Conservation (phyloP, 2,797 vertebrate genomes). For the Columba guinea region DNA sequence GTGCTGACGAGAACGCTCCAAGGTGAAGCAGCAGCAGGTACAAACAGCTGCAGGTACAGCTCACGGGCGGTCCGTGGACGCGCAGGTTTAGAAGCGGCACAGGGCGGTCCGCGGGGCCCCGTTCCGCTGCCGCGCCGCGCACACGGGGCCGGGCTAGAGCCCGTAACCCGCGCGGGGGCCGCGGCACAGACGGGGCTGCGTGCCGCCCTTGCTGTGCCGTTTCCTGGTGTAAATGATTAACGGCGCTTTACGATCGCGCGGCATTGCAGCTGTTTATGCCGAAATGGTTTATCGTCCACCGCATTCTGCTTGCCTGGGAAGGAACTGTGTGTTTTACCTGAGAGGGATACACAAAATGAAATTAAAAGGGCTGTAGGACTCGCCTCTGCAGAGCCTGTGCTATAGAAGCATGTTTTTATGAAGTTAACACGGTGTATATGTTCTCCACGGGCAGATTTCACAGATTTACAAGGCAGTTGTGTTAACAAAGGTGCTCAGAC, state of each 20-base stretch:
- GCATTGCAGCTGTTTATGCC: not conserved
- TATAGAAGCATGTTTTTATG: not conserved
- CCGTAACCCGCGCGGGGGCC: not conserved
- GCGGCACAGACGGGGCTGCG: not conserved
- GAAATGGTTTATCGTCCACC: not conserved
- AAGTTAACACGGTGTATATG: fast-evolving
- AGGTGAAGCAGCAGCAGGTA: not conserved
- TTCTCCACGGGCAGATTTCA: not conserved
- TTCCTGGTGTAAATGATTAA: slow-evolving; percentile 15
- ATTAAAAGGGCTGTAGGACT: not conserved
- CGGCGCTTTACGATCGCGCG: not conserved
- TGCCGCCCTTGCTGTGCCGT: not conserved
- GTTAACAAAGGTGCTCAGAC: not conserved
- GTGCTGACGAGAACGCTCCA: not conserved
- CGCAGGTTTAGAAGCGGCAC: not conserved
- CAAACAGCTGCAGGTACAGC: not conserved
- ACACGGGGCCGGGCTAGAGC: not conserved
- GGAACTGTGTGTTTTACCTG: not conserved
- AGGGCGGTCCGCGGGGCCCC: not conserved
- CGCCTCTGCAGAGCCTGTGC: not conserved
- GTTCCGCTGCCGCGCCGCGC: fast-evolving
- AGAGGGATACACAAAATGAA: not conserved
- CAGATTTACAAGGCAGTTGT: not conserved
- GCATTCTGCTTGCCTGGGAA: not conserved
- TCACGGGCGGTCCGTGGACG: fast-evolving